phyloP scores from a whole-genome alignment of 2,113 vertebrate genomes.

The Nesogale talazaci region DNA sequence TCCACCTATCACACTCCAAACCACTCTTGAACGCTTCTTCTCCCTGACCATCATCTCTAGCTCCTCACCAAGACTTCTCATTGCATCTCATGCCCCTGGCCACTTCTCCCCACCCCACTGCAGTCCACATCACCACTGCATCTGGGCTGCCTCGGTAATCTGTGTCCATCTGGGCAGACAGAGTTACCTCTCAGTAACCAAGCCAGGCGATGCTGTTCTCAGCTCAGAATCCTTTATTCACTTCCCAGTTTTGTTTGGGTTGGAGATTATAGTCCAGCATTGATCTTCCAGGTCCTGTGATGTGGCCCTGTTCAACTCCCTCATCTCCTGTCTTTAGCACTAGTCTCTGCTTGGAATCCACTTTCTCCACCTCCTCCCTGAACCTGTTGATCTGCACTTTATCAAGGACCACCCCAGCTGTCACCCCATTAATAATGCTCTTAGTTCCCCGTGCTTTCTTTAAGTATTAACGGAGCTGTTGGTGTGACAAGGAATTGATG shows the following conservation, averaged over 20 bases:
- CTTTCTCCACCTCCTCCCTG: not conserved
- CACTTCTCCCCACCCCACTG: not conserved
- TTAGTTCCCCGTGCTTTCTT: not conserved
- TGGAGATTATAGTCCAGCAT: not conserved
- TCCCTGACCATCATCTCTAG: not conserved
- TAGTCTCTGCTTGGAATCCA: not conserved
- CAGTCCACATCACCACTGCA: not conserved
- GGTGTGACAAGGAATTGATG: not conserved
- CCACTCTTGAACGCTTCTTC: not conserved
- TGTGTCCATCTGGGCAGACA: not conserved
- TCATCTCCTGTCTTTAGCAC: not conserved
- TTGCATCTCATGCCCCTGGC: too few relatives aligned
- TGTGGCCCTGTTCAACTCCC: not conserved
- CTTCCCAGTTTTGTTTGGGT: not conserved
- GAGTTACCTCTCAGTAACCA: not conserved
- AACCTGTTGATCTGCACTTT: not conserved
- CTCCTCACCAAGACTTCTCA: too few relatives aligned
- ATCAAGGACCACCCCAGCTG: not conserved
- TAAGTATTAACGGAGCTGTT: not conserved
- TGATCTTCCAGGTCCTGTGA: not conserved
- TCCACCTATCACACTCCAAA: not conserved
- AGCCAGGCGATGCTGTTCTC: not conserved
- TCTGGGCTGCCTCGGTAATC: not conserved
- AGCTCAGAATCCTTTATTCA: not conserved
- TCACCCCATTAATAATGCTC: not conserved